These are phyloP conservation scores for Callipepla squamata DNA, from an alignment of 2,113 vertebrate genomes.

Conservation along the genomic window DNA sequence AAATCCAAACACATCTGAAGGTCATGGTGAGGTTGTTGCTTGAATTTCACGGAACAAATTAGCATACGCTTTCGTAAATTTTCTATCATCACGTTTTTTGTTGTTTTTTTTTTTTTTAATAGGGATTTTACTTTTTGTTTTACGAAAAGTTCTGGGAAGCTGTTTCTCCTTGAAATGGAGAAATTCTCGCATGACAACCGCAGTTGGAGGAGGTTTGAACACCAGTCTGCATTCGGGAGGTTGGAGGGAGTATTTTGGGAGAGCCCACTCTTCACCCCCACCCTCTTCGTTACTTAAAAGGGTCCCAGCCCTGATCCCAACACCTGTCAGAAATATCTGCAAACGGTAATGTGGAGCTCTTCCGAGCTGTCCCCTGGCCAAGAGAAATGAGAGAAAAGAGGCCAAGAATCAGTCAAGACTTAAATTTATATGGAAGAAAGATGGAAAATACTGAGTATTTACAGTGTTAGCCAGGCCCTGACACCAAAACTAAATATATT, in stretches of 20 bases:
- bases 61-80: neutral
- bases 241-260: rapidly evolving
- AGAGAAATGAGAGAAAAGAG: neutral
- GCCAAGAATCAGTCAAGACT: neutral
- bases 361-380: neutral
- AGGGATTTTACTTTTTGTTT: neutral
- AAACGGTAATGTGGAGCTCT: neutral
- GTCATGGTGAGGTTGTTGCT: neutral
- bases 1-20: neutral
- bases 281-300: neutral
- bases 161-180: neutral
- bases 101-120: neutral
- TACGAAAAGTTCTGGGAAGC: neutral
- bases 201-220: neutral
- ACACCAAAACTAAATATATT: neutral
- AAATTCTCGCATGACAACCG: too few species aligned
- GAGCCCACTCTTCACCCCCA: neutral
- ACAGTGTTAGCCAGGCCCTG: neutral
- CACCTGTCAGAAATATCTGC: neutral
- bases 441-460: slow-evolving; percentile 3
- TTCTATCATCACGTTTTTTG: neutral
- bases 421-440: neutral
- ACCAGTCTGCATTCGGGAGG: rapidly evolving
- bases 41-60: neutral
- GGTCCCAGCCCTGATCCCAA: neutral